phyloP scores from a whole-genome alignment of 2,113 vertebrate genomes.

The Eleginops maclovinus region DNA sequence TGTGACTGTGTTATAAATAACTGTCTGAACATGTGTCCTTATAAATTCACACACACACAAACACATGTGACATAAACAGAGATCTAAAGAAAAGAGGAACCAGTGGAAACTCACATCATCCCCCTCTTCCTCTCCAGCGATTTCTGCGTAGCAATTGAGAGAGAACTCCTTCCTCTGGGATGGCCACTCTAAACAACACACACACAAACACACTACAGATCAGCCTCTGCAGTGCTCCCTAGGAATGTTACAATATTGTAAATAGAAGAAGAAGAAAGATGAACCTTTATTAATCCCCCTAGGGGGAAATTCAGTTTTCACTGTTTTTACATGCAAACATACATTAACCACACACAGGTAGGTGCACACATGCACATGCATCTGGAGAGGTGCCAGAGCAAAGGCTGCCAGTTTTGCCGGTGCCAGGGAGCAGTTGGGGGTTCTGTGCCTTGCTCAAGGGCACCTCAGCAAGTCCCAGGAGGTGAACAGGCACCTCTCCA shows the following conservation, averaged over 20 bases:
- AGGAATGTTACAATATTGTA: not conserved
- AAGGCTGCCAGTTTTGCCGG: too few relatives aligned
- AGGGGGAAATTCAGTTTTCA: too few relatives aligned
- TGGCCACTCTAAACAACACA: constrained; percentile 63
- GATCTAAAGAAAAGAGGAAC: not conserved
- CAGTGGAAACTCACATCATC: constrained; percentile 72
- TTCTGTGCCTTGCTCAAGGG: too few relatives aligned
- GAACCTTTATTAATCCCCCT: too few relatives aligned
- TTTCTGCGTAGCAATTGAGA: constrained; percentile 82
- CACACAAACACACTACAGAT: not conserved
- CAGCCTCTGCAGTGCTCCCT: not conserved
- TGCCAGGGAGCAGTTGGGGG: too few relatives aligned
- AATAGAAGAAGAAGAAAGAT: too few relatives aligned
- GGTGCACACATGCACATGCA: too few relatives aligned
- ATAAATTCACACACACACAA: not conserved
- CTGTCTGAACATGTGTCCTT: not conserved
- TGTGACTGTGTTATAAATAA: not conserved
- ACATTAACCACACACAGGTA: too few relatives aligned
- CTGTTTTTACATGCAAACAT: too few relatives aligned
- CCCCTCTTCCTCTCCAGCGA: constrained; percentile 79
- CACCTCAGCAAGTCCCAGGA: too few relatives aligned
- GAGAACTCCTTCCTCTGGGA: constrained; percentile 47
- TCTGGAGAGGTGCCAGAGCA: too few relatives aligned
- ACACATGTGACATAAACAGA: not conserved
- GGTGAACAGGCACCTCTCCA: too few relatives aligned